Evolutionary conservation across 2,888 invertebrate species (phyloP), one percentile per base, ranked within the genome.

Genomic region (Erynnis tages): DNA sequence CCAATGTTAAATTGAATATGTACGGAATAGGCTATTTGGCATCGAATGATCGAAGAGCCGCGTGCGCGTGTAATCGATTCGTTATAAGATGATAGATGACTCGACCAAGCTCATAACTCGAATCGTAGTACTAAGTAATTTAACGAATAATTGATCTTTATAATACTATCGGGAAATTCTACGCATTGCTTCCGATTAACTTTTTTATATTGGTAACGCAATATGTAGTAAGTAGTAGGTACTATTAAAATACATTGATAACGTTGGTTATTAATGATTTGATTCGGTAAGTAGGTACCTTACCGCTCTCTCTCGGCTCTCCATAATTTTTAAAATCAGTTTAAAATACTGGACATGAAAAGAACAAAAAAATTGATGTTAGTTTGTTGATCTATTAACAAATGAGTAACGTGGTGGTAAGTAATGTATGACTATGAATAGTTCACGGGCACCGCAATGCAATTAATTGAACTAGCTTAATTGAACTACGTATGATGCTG

Each of bases 1-100:
- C 82, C 70, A 79, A 86, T 78, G 69, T 67, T 71, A 76, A 82
- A 85, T 83, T 79, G 77, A 82, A 82, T 78, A 73, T 65, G 57
- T 38, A 64, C 63, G 60, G 71, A 71, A 73, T 76, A 66, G 69
- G 66, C 65, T 77, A 77, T 79, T 79, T 75, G 70, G 71, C 67
- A 73, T 74, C 70, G 65, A 71, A 63, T 71, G 71, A 76, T 72
- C 63, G 70, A 70, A 68, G 38, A 46, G 59, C 58, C 67, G 69
- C 69, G 71, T 62, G 67, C 64, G 64, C 59, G 17, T 54, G 54
- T 68, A 79, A 79, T 82, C 76, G 69, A 81, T 83, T 81, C 63
- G 67, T 62, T 68, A 57, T 62, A 59, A 73, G 59, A 76, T 80
- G 77, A 83, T 77, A 60, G 71, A 82, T 82, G 54, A 62, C 49